Base-by-base conservation (phyloP, 2,113 vertebrate genomes). In the Pterocles orientalis region DNA sequence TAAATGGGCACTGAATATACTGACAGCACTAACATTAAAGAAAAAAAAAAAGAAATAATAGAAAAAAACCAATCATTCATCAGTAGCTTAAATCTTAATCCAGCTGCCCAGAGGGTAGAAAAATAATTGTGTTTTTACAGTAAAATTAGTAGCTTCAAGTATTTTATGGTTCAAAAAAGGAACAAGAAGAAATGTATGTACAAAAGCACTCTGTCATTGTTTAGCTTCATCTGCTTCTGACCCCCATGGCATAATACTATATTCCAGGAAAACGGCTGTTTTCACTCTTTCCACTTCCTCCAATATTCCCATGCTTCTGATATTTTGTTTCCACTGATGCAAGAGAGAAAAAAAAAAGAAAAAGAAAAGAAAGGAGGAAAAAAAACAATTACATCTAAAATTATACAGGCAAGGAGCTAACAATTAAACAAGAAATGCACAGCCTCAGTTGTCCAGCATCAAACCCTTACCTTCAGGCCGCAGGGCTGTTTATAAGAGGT, bases 281-380 rank as follows among this genome's bases (percentile, higher is more conserved):
- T 96, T 96, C 88, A 88, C 70, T 94, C 75, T 92, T 95, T 94
- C 96, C 91, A 47, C 75, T 96, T 94, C 51, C 34, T 96, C 48
- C 31, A 69, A 18, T 88, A 86, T 73, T 95, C 72, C 76, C 82
- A 88, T 92, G 92, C 39, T 88, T 87, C 83, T 96, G 77, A 85
- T 94, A 88, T 47, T 88, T 90, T 90, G 73, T 92, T 96, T 96
- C 90, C 88, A 90, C n/a, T 77, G 80, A 85, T 90, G 92, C 34
- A 92, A 66, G 51, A 79, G 79, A 85, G 50, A 57, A 48, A 76
- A 1, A 18, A 6, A 57, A 31, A 34, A 58, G 68, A 54, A 48
- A 41, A 34, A 26, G 6, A 45, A 43, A 29, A 31, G 17, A 86
- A 45, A 53, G 26, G 31, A 75, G 15, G 8, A 68, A 68, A 88